Percentiles rank a stretch among this genome's conserved stretches.
Conservation (phyloP, 2,797 vertebrate species). For the Eospalax fontanierii region DNA sequence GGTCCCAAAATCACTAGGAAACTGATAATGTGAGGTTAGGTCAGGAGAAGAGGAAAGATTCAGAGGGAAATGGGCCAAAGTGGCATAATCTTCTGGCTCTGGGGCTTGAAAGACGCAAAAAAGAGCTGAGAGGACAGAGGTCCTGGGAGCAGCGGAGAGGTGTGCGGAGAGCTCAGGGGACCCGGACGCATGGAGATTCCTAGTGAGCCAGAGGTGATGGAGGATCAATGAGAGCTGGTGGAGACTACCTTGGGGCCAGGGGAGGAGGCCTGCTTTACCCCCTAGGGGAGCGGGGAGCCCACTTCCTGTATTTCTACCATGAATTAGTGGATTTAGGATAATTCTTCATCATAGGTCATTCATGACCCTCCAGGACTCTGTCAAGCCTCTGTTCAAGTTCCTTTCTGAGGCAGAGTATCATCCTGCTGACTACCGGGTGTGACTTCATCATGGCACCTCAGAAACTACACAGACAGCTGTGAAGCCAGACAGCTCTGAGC, state of each 20-base stretch:
- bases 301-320: not conserved
- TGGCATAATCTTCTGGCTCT: not conserved
- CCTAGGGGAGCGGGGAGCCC: not conserved
- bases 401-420: not conserved
- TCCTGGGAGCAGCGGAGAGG: not conserved
- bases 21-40: not conserved
- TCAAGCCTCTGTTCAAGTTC: not conserved
- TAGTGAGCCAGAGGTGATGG: not conserved
- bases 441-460: not conserved
- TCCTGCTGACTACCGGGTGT: not conserved
- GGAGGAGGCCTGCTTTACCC: not conserved
- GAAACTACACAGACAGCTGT: not conserved
- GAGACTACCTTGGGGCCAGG: not conserved
- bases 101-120: not conserved
- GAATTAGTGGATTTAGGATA: not conserved
- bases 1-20: constrained; percentile 17
- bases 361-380: not conserved
- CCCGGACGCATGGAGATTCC: not conserved
- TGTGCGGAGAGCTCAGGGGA: not conserved
- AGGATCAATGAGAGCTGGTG: not conserved
- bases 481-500: not conserved
- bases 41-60: not conserved
- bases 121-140: not conserved
- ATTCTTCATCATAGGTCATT: not conserved
- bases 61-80: not conserved